Evolutionary conservation across 2,888 invertebrate species (phyloP).

Genomic region (Euphydryas editha): DNA sequence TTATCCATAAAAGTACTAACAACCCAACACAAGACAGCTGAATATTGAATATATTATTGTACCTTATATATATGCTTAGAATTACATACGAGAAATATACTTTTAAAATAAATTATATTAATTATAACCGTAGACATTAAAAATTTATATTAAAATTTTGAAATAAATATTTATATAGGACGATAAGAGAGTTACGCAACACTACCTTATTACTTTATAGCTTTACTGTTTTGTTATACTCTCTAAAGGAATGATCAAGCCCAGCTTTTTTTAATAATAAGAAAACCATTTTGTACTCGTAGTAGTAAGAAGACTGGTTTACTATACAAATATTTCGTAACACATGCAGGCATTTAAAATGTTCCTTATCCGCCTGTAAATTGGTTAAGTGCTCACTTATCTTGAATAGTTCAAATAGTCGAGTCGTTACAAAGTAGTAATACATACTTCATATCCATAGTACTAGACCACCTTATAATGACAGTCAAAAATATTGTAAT

Average conservation of each 20-base stretch:
- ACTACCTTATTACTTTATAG: no score
- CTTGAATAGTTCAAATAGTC: conserved; percentile 26
- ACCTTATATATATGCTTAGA: not conserved
- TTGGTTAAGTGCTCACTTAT: conserved; percentile 39
- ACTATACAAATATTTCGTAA: conserved; percentile 22
- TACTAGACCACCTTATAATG: not conserved
- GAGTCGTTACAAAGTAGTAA: not conserved
- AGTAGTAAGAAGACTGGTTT: conserved; percentile 29
- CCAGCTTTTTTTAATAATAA: no score
- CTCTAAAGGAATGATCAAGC: conserved; percentile 12
- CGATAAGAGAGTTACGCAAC: conserved; percentile 3
- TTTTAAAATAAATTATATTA: not conserved
- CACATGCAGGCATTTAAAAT: conserved; percentile 15
- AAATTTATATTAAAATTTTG: not conserved
- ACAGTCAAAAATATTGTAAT: not conserved
- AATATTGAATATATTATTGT: not conserved
- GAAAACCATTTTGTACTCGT: conserved; percentile 10
- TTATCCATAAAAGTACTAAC: conserved; percentile 2
- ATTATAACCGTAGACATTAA: not conserved
- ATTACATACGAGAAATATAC: not conserved
- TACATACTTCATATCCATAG: not conserved
- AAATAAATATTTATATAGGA: not conserved
- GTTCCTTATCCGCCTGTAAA: conserved; percentile 26
- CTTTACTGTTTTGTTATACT: conserved; percentile 12
- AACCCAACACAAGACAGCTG: not conserved